Evolutionary conservation across 2,888 invertebrate species (phyloP), one percentile per base, ranked within the genome.

Genomic region (Brenthis ino): DNA sequence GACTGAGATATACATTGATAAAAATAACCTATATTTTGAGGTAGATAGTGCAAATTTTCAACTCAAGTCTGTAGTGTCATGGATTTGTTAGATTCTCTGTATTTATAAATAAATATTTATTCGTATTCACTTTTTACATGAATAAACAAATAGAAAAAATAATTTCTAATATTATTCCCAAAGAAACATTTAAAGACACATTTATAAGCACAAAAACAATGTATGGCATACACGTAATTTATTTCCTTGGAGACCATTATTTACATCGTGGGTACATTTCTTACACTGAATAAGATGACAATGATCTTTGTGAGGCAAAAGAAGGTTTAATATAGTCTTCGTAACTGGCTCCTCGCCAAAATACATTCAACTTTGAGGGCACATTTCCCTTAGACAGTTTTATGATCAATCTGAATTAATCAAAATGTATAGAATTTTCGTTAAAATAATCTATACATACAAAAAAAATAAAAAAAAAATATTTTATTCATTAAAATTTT

Each of bases 341-440:
- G 81, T 79, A 74, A 77, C 77, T 86, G 86, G 86, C 82, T 16
- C 0, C 1, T 5, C 48, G 83, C 86, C 86, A 86, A 76, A 63
- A 47, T 56, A 63, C 70, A 72, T 72, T 70, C 68, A 76, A 68
- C 71, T 68, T 70, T 68, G 68, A 70, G 72, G 68, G 64, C 70
- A 70, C 70, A 70, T 68, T 68, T 72, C 64, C 68, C 50, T 70
- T 58, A 65, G 76, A 72, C 70, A 73, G 66, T 70, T 72, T 72
- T 72, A 72, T 68, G 66, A 68, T 64, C 68, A 64, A 50, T 72
- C 68, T 65, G 58, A 63, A 63, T 33, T 53, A n/a, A 53, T 53
- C 64, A 64, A 72, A 65, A 70, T 68, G 37, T 53, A 28, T 37
- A 20, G 14, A 65, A 61, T 69, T 54, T 50, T 24, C 8, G 48